Percentiles rank a stretch among this genome's conserved stretches.
Conservation (phyloP, 2,888 invertebrate genomes). For the Ashinkailepas kermadecensis region DNA sequence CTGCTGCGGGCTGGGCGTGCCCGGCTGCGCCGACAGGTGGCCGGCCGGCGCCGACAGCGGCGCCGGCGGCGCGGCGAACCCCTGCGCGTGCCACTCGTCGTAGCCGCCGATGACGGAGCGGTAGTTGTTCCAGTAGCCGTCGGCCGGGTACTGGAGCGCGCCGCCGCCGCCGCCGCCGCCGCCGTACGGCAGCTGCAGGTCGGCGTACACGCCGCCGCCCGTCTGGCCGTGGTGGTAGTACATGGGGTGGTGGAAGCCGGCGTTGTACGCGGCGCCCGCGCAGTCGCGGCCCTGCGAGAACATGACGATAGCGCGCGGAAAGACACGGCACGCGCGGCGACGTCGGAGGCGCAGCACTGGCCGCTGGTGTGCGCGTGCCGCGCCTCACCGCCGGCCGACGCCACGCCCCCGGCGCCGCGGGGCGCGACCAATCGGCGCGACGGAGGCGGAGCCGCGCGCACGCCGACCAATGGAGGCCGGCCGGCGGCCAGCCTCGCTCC, state of each 20-base stretch:
- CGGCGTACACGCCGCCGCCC: neutral
- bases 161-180: neutral
- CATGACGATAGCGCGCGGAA: neutral
- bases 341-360: neutral
- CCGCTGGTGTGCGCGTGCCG: neutral
- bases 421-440: neutral
- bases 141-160: neutral
- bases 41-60: neutral
- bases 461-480: too few species aligned
- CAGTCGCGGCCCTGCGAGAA: conserved; percentile 1
- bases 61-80: neutral
- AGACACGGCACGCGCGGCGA: neutral
- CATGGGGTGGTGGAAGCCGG: conserved; percentile 16
- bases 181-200: conserved; percentile 11
- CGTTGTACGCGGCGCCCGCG: neutral
- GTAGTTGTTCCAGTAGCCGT: conserved; percentile 7
- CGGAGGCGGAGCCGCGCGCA: neutral
- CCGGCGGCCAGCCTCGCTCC: neutral
- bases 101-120: conserved; percentile 19
- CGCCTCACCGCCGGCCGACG: neutral
- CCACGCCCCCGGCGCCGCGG: neutral
- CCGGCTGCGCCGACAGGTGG: conserved; percentile 2
- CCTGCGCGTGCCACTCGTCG: conserved; percentile 15
- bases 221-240: neutral
- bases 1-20: conserved; percentile 7